These are phyloP conservation scores for Conus canariensis DNA, from an alignment of 2,888 invertebrate genomes.

Conservation along the genomic window DNA sequence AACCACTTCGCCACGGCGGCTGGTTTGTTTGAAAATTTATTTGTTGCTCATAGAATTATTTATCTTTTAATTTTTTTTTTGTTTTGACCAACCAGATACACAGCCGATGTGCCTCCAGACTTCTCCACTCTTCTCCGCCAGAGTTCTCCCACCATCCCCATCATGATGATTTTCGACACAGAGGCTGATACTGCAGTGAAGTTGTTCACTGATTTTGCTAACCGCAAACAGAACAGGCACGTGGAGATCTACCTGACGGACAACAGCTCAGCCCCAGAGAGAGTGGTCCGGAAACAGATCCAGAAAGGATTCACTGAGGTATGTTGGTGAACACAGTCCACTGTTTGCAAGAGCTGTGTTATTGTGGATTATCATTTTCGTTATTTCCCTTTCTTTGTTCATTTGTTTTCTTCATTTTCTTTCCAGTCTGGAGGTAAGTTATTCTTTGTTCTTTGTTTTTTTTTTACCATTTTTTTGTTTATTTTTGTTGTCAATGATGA, in stretches of 20 bases:
- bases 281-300: slow-evolving; percentile 67
- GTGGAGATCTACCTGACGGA: slow-evolving; percentile 66
- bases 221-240: slow-evolving; percentile 67
- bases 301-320: slow-evolving; percentile 74
- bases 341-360: neutral
- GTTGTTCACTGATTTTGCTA: slow-evolving; percentile 73
- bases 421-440: neutral
- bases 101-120: slow-evolving; percentile 71
- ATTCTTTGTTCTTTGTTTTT: no score
- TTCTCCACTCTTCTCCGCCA: slow-evolving; percentile 68
- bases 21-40: no score
- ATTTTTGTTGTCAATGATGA: no score
- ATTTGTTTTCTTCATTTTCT: neutral
- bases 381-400: neutral
- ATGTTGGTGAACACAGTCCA: slow-evolving; percentile 21
- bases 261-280: slow-evolving; percentile 64
- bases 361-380: neutral
- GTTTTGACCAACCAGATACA: slow-evolving; percentile 60
- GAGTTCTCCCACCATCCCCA: slow-evolving; percentile 70
- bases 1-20: no score
- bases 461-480: no score
- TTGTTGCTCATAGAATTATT: neutral
- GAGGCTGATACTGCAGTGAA: slow-evolving; percentile 72
- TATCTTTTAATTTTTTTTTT: neutral
- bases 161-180: slow-evolving; percentile 71